phyloP scores from a whole-genome alignment of 1,140 invertebrate species.

The Aphelinus atriplicis region DNA sequence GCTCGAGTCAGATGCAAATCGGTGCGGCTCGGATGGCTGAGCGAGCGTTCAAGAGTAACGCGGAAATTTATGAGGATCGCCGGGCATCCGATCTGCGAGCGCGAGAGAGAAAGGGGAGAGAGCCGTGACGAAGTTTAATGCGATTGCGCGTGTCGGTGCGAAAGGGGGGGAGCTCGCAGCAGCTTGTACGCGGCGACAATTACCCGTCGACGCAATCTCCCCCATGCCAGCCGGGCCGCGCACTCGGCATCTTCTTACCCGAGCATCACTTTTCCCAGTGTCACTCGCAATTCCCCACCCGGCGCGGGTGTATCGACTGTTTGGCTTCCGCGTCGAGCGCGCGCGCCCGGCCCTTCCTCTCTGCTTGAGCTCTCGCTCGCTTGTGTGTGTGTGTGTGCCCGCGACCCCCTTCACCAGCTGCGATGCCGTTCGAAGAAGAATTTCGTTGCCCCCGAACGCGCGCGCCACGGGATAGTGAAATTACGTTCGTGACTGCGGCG shows the following conservation, averaged over 20 bases:
- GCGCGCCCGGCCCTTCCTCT: too few relatives aligned
- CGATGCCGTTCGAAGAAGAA: too few relatives aligned
- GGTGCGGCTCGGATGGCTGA: too few relatives aligned
- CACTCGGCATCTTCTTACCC: conserved; percentile 6
- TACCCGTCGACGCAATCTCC: conserved; percentile 17
- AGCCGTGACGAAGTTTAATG: conserved; percentile 5
- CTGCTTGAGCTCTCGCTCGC: too few relatives aligned
- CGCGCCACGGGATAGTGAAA: too few relatives aligned
- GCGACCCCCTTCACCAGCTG: too few relatives aligned
- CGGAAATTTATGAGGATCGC: conserved; percentile 14
- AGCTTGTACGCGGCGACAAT: conserved; percentile 41
- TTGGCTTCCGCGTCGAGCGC: neutral
- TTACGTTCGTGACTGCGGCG: neutral
- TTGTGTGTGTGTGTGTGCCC: too few relatives aligned
- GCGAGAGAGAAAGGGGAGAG: conserved; percentile 24
- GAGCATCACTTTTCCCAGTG: too few relatives aligned
- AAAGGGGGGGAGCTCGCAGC: too few relatives aligned
- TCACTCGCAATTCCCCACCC: too few relatives aligned
- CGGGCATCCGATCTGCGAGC: neutral
- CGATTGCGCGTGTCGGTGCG: conserved; percentile 13
- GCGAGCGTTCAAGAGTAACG: neutral
- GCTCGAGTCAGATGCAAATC: too few relatives aligned
- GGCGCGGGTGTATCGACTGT: conserved; percentile 1
- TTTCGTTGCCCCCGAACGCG: too few relatives aligned
- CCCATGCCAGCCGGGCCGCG: neutral